phyloP scores from a whole-genome alignment of 2,113 vertebrate genomes.

The Semnornis frantzii region DNA sequence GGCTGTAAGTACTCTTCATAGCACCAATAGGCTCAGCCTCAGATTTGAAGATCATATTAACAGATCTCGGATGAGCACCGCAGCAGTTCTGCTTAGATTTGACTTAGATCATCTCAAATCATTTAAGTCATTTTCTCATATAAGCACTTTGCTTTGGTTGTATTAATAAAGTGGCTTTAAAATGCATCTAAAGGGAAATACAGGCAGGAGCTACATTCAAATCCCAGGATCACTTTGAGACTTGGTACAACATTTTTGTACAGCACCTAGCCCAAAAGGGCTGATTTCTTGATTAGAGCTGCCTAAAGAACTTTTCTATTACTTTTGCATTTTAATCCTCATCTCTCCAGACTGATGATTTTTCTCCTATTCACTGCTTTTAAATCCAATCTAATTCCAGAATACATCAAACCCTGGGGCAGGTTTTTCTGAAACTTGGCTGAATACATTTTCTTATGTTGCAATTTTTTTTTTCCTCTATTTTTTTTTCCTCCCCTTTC shows the following conservation, averaged over 20 bases:
- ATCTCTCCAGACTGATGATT: conserved; percentile 25
- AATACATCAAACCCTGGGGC: neutral
- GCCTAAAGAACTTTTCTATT: conserved; percentile 24
- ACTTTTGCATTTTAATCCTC: conserved; percentile 54
- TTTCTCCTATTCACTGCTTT: neutral
- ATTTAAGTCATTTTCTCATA: conserved; percentile 13
- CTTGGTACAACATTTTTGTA: neutral
- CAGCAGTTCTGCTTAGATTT: neutral
- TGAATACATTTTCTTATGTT: conserved; percentile 56
- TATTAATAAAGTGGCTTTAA: conserved; percentile 38
- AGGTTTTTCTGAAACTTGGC: conserved; percentile 43
- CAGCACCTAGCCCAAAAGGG: neutral
- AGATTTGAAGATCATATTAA: neutral
- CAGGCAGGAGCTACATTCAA: neutral
- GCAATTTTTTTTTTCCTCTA: neutral
- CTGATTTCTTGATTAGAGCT: conserved; percentile 37
- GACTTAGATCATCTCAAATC: neutral
- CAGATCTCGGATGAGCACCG: neutral
- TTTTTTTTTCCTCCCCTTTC: neutral
- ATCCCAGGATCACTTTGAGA: neutral
- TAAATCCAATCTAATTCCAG: conserved; percentile 49
- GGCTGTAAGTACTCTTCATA: conserved; percentile 49
- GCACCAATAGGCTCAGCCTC: neutral
- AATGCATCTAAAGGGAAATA: conserved; percentile 27
- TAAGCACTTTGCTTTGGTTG: conserved; percentile 42